Percentiles rank a stretch among this genome's conserved stretches.
Conservation (phyloP, 2,113 vertebrate genomes). For the Cygnus buccinator region DNA sequence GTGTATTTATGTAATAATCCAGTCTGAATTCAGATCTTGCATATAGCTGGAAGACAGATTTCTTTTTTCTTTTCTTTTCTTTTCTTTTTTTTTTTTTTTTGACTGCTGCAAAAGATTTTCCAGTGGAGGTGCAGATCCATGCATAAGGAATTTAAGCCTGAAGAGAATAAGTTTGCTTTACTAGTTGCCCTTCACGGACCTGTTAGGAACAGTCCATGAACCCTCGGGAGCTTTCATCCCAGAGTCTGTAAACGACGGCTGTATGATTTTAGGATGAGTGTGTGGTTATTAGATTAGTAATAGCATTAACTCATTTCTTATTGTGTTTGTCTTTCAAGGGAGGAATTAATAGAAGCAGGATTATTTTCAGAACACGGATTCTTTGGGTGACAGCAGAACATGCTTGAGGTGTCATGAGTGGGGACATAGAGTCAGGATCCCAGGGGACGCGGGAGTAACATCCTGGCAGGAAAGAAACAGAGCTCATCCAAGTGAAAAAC, state of each 20-base stretch:
- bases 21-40: background rate
- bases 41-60: background rate
- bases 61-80: background rate
- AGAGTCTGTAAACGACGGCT: background rate
- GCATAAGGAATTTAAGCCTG: background rate
- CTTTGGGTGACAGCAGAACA: background rate
- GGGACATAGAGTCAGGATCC: background rate
- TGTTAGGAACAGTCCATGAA: background rate
- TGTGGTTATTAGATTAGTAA: background rate
- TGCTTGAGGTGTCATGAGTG: background rate
- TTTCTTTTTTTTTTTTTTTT: background rate
- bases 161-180: background rate
- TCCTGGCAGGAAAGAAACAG: background rate
- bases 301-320: background rate
- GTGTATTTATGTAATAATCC: background rate
- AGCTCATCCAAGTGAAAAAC: background rate
- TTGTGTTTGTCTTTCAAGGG: background rate
- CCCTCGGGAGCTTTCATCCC: background rate
- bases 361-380: background rate
- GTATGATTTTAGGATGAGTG: background rate
- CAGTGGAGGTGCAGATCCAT: background rate
- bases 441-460: background rate
- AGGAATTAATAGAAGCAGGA: background rate
- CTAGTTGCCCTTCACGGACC: background rate
- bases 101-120: background rate